phyloP scores from a whole-genome alignment of 2,797 vertebrate genomes.

The Gallinago nigripennis region DNA sequence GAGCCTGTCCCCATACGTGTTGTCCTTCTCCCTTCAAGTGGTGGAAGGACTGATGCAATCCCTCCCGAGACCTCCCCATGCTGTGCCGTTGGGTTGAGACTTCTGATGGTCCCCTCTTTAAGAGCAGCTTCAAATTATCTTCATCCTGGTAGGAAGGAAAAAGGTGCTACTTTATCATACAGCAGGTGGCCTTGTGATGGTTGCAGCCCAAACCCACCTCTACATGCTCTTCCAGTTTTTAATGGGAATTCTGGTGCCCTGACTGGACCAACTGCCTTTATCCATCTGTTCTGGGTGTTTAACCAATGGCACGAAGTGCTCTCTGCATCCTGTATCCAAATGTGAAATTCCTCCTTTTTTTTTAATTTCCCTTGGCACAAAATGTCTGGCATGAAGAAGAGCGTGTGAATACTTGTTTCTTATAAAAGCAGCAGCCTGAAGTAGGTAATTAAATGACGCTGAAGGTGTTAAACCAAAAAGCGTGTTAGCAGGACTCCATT shows the following conservation, averaged over 20 bases:
- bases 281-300: neutral
- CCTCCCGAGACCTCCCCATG: neutral
- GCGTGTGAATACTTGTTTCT: neutral
- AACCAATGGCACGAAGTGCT: neutral
- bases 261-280: neutral
- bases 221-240: neutral
- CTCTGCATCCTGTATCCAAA: neutral
- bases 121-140: neutral
- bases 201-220: neutral
- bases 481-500: neutral
- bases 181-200: neutral
- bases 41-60: neutral
- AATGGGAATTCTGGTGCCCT: neutral
- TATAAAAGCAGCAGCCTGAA: conserved; percentile 13
- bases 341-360: neutral
- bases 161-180: rapidly evolving
- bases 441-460: conserved; percentile 34
- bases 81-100: rapidly evolving
- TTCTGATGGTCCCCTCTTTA: rapidly evolving
- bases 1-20: rapidly evolving
- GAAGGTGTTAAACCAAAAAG: conserved; percentile 56
- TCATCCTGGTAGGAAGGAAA: rapidly evolving
- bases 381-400: neutral
- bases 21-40: neutral
- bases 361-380: neutral